phyloP scores from a whole-genome alignment of 2,113 vertebrate genomes.

The Spea bombifrons region DNA sequence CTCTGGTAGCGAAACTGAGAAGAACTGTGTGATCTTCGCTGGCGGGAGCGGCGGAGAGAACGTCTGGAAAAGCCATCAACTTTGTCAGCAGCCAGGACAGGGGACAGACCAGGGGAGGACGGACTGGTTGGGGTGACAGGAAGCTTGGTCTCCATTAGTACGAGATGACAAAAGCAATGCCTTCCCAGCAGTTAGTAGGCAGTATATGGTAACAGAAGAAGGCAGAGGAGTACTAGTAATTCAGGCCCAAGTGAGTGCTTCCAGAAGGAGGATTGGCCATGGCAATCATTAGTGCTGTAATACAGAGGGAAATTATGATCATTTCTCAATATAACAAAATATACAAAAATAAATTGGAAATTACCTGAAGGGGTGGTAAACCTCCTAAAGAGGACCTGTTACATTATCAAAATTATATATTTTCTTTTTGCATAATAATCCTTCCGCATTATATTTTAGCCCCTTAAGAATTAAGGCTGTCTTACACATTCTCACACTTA shows the following conservation, averaged over 20 bases:
- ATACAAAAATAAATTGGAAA: no score
- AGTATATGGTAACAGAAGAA: slow-evolving; percentile 6
- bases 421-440: no score
- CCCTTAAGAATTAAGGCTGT: no score
- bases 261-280: slow-evolving; percentile 53
- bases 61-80: slow-evolving; percentile 88
- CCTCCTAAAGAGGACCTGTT: no score
- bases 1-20: slow-evolving; percentile 94
- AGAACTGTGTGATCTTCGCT: slow-evolving; percentile 85
- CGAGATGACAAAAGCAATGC: slow-evolving; percentile 52
- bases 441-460: no score
- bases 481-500: no score
- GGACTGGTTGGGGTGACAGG: slow-evolving; percentile 86
- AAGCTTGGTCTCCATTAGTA: slow-evolving; percentile 79
- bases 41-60: slow-evolving; percentile 83
- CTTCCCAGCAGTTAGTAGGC: slow-evolving; percentile 37
- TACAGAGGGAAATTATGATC: slow-evolving; percentile 1
- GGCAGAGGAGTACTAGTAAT: slow-evolving; percentile 49
- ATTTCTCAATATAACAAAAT: neutral
- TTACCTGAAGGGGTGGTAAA: no score
- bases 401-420: no score
- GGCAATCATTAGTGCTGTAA: slow-evolving; percentile 1
- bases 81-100: slow-evolving; percentile 85
- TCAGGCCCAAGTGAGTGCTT: slow-evolving; percentile 28
- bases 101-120: slow-evolving; percentile 83